Percentiles rank a stretch among this genome's conserved stretches.
phyloP scores from a whole-genome alignment of 2,113 vertebrate species.

The Cyprinodon brontotheroides region DNA sequence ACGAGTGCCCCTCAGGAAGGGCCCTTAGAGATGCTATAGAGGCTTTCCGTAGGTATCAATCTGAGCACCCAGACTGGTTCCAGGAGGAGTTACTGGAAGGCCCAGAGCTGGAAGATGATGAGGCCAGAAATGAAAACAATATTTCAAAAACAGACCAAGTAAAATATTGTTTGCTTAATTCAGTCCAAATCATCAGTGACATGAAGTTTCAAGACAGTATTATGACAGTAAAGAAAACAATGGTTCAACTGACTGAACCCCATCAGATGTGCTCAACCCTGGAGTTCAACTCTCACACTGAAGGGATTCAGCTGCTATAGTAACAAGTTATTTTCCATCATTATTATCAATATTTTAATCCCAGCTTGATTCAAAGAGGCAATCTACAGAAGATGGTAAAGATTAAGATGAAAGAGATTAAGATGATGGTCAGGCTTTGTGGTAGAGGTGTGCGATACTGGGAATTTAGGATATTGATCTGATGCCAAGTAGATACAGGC shows the following conservation, averaged over 20 bases:
- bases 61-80: conserved; percentile 86
- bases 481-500: too few relatives aligned
- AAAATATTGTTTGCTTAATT: background rate
- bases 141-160: background rate
- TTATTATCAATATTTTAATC: too few relatives aligned
- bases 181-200: background rate
- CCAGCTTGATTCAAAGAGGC: too few relatives aligned
- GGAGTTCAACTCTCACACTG: conserved; percentile 3
- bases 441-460: too few relatives aligned
- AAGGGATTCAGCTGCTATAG: background rate
- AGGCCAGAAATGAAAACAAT: background rate
- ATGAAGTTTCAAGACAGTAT: background rate
- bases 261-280: background rate
- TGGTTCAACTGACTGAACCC: conserved; percentile 1
- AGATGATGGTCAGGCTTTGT: too few relatives aligned
- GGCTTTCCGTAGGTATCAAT: conserved; percentile 84
- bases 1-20: conserved; percentile 77
- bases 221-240: background rate
- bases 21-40: conserved; percentile 83
- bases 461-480: too few relatives aligned
- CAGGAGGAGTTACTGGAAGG: conserved; percentile 77
- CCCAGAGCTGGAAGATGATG: conserved; percentile 57
- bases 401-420: too few relatives aligned
- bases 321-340: background rate
- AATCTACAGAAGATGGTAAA: too few relatives aligned